Evolutionary conservation across 2,888 invertebrate species (phyloP), one percentile per base, ranked within the genome.

Genomic region (Autographa gamma): DNA sequence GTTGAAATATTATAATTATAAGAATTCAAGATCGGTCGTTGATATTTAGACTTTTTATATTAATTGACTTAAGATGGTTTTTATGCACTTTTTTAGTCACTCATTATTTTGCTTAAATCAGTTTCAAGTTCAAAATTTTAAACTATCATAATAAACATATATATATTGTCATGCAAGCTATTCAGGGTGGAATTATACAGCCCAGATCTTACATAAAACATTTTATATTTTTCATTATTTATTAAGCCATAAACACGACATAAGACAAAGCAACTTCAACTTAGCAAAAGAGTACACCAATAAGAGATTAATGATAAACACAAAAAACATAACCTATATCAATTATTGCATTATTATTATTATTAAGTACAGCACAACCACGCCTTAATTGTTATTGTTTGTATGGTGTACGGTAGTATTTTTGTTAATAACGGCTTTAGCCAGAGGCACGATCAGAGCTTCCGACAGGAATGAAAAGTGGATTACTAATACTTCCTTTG

Each of bases 31-130:
- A 61, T 66, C 52, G 25, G 18, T 41, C 19, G 32, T 66, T 60
- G 11, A 7, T 41, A 41, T 60, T 71, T 14, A 5, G 14, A 6
- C 43, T 76, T 70, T 66, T 74, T 63, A 25, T 13, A 0, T 34
- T 6, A 4, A n/a, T 18, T 56, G 16, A 19, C 5, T 6, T 4
- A 16, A 6, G 6, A 25, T 16, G 13, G 31, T 31, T 25, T 25
- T 58, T 58, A 6, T 4, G 14, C 16, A 0, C 13, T 14, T 6
- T 58, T 31, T 58, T 14, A 43, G 16, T 43, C 43, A 11, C 38
- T 9, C 2, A 38, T 11, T 38, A 38, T 38, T 38, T 38, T 38
- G 9, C 11, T 11, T 38, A 11, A 11, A 38, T 38, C 38, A 38
- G 38, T 34, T 2, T 11, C 11, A 11, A 38, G 8, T 38, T 38